phyloP scores from a whole-genome alignment of 2,797 vertebrate genomes.

The Pseudotriccus pelzelni region DNA sequence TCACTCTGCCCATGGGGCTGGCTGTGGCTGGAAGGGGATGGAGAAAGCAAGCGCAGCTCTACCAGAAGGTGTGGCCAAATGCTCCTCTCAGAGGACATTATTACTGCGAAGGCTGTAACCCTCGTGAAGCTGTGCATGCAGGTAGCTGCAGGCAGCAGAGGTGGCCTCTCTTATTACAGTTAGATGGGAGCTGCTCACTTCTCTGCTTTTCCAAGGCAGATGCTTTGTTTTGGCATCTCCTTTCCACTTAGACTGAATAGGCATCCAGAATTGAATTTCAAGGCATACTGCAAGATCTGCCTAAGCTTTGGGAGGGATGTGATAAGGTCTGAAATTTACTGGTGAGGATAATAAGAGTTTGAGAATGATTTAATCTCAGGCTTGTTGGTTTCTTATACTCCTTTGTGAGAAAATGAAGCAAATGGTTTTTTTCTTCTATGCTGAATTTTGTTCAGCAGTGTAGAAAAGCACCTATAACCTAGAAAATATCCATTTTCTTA shows the following conservation, averaged over 20 bases:
- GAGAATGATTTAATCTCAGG: neutral
- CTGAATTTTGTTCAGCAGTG: neutral
- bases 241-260: neutral
- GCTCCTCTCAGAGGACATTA: neutral
- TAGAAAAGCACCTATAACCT: neutral
- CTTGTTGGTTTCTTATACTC: neutral
- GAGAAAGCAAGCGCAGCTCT: neutral
- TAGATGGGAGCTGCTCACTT: neutral
- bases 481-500: neutral
- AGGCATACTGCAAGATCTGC: neutral
- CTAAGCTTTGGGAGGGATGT: neutral
- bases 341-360: neutral
- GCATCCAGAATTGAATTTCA: neutral
- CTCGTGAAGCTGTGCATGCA: accelerated
- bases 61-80: neutral
- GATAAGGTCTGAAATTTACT: neutral
- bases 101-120: neutral
- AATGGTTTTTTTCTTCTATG: neutral
- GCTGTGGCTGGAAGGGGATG: neutral
- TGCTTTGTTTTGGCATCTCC: neutral
- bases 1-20: neutral
- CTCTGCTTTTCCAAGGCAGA: neutral
- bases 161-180: neutral
- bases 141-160: neutral
- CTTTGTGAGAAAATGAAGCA: neutral